phyloP scores from a whole-genome alignment of 2,797 vertebrate species.

The Galago senegalensis region DNA sequence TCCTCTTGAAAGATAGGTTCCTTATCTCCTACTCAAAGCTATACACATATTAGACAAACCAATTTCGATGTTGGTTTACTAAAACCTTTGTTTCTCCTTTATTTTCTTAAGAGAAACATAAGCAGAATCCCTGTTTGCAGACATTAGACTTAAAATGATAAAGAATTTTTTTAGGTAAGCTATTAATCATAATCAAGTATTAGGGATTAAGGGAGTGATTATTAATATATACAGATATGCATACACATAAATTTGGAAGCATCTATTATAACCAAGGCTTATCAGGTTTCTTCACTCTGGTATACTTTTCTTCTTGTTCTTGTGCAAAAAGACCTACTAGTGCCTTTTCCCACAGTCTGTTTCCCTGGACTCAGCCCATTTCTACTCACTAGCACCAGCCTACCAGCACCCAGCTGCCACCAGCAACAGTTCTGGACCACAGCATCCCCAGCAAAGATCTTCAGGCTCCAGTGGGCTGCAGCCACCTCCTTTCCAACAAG shows the following conservation, averaged over 20 bases:
- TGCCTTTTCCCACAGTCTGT: neutral
- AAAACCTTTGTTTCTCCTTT: neutral
- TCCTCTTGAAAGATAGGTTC: neutral
- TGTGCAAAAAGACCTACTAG: neutral
- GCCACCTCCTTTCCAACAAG: neutral
- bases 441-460: neutral
- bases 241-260: conserved; percentile 48
- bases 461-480: neutral
- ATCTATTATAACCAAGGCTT: conserved; percentile 58
- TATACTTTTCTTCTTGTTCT: neutral
- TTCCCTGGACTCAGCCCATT: neutral
- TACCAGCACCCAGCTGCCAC: neutral
- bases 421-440: neutral
- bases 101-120: conserved; percentile 24
- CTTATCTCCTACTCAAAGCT: neutral
- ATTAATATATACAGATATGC: neutral
- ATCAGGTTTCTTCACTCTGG: neutral
- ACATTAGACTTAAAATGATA: conserved; percentile 12
- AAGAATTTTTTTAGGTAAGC: conserved; percentile 1
- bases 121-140: neutral
- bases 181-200: conserved; percentile 27
- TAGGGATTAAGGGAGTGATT: conserved; percentile 15
- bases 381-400: neutral
- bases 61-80: neutral
- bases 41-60: neutral